Conservation (phyloP, 2,888 invertebrate genomes). For the Leptopilina myrica region DNA sequence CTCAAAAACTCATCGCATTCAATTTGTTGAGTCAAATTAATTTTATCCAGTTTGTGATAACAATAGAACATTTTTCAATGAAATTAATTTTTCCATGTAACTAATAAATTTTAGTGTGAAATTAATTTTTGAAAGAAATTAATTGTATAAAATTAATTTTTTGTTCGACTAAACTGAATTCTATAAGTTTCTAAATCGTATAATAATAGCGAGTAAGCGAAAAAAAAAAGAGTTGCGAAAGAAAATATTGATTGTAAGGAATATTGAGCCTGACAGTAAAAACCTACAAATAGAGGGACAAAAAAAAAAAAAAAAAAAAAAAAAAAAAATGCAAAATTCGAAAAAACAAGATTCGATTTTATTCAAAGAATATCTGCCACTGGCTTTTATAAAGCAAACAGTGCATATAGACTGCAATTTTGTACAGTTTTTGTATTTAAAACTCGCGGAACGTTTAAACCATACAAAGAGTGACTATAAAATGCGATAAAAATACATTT, state of each 20-base stretch:
- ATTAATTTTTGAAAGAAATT: too few relatives aligned
- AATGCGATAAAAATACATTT: not conserved
- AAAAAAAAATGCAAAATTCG: not conserved
- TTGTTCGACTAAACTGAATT: not conserved
- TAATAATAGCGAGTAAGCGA: too few relatives aligned
- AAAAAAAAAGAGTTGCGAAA: slow-evolving; percentile 1
- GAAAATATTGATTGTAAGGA: not conserved
- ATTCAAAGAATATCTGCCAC: not conserved
- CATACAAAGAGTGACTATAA: slow-evolving; percentile 2
- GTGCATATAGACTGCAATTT: slow-evolving; percentile 64
- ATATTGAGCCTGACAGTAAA: not conserved
- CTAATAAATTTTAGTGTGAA: too few relatives aligned
- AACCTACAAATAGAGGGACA: not conserved
- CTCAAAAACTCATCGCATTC: not conserved
- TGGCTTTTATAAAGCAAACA: slow-evolving; percentile 39
- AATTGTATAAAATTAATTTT: too few relatives aligned
- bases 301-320: too few relatives aligned
- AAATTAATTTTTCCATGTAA: too few relatives aligned
- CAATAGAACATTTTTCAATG: too few relatives aligned
- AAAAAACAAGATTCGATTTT: not conserved
- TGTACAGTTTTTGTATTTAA: slow-evolving; percentile 58
- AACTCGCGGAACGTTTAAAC: slow-evolving; percentile 18
- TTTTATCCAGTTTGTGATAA: too few relatives aligned
- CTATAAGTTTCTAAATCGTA: not conserved
- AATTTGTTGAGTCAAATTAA: too few relatives aligned